phyloP scores from a whole-genome alignment of 1,140 invertebrate species.

The Nomia melanderi region DNA sequence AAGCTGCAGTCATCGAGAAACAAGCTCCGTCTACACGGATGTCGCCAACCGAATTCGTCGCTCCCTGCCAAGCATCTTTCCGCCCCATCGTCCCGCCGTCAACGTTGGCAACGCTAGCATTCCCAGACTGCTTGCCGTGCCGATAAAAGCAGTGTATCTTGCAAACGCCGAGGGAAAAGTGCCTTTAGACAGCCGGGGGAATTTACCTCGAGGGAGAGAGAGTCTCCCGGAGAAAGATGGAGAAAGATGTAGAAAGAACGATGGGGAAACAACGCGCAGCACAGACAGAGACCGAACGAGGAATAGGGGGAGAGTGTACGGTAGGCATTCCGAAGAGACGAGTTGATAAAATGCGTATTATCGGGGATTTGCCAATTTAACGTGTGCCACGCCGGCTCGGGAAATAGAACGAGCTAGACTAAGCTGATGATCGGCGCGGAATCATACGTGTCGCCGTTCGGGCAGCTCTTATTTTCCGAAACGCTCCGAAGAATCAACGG shows the following conservation, averaged over 20 bases:
- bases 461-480: neutral
- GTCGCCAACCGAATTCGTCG: slow-evolving; percentile 3
- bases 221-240: neutral
- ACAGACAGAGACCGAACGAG: no score
- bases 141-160: slow-evolving; percentile 61
- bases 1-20: neutral
- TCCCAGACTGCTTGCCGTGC: slow-evolving; percentile 50
- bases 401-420: neutral
- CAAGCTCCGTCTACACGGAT: no score
- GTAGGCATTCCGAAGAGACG: slow-evolving; percentile 49
- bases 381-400: neutral
- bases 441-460: neutral
- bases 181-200: slow-evolving; percentile 54
- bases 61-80: slow-evolving; percentile 25
- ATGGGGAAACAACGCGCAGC: no score
- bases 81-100: slow-evolving; percentile 40
- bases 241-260: neutral
- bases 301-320: slow-evolving; percentile 13
- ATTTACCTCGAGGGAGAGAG: slow-evolving; percentile 32
- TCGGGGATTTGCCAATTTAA: slow-evolving; percentile 28
- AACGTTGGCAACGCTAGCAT: slow-evolving; percentile 50
- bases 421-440: neutral
- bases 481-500: neutral
- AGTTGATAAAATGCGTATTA: slow-evolving; percentile 50
- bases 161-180: slow-evolving; percentile 55